phyloP scores from a whole-genome alignment of 2,888 invertebrate species.

The Onchidella celtica region DNA sequence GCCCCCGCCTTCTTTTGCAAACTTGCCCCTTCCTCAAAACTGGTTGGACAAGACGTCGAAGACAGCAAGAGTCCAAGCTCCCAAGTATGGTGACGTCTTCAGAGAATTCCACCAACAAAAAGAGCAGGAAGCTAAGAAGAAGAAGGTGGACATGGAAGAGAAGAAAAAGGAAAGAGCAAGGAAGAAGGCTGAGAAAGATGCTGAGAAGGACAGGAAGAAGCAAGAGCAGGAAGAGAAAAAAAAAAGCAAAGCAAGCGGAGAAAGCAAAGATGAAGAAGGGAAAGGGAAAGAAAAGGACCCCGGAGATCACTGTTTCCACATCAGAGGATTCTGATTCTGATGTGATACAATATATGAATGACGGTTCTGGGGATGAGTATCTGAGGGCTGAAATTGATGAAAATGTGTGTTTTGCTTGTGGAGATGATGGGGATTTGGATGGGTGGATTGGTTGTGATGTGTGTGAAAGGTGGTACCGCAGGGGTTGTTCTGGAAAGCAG shows the following conservation, averaged over 20 bases:
- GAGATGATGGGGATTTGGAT: neutral
- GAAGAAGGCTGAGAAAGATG: conserved; percentile 4
- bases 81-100: neutral
- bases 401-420: neutral
- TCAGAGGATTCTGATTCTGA: neutral
- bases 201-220: neutral
- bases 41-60: neutral
- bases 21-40: neutral
- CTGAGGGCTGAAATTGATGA: neutral
- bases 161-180: neutral
- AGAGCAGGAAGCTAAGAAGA: neutral
- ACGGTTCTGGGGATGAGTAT: neutral
- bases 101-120: neutral
- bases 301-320: neutral
- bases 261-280: neutral
- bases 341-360: neutral
- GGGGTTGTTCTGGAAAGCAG: neutral
- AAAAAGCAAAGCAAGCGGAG: neutral
- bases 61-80: neutral
- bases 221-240: neutral
- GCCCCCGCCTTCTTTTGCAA: neutral
- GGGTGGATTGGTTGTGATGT: conserved; percentile 17
- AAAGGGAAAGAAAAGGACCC: neutral
- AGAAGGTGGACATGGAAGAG: neutral
- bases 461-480: conserved; percentile 1